Evolutionary conservation across 2,797 vertebrate genomes (phyloP), one percentile per base, ranked within the genome.

Genomic region (Stomatorhinus walkeri): DNA sequence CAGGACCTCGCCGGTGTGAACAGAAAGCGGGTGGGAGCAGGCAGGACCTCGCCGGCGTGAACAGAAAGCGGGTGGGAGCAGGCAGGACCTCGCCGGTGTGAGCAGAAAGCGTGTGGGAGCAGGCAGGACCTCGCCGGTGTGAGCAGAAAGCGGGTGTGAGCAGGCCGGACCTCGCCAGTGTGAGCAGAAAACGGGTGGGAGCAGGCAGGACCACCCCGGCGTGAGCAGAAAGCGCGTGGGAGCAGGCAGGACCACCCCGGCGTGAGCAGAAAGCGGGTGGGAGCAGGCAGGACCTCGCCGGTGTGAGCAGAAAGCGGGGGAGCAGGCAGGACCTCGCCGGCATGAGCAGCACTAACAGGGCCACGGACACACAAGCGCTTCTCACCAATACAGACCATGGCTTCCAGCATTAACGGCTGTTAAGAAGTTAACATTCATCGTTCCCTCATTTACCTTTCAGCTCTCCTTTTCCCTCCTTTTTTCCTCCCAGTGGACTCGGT

Each of bases 401-500:
- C 40, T 49, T 43, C 16, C 14, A 49, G 88, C 10, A 9, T 40
- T 88, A 54, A 46, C 36, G 10, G 76, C 48, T 51, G 16, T 19
- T 10, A 4, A 76, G 3, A 83, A 83, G 54, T 83, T 88, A 28
- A 59, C 76, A 59, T 46, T 68, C 46, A 88, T 51, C 43, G 14
- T 88, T 86, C 28, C 51, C 56, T 56, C 79, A 43, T 59, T 40
- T 54, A 22, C 87, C 87, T 46, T 72, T 16, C 12, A 5, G 16
- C 9, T 72, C 16, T 87, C 36, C 24, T 51, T 43, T 68, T 61
- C 84, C 54, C 19, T 40, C 85, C 85, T 90, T 14, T 22, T 87
- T 61, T 24, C 90, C 90, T 46, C 90, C 90, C 87, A 52, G 51
- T 89, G 90, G 90, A 91, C 90, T 92, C 91, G 87, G 89, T 87